A percentile compares a stretch with the other conserved stretches of the same genome.
Evolutionary conservation across 1,140 invertebrate species (phyloP).

Genomic region (Stegodyphus dumicola): DNA sequence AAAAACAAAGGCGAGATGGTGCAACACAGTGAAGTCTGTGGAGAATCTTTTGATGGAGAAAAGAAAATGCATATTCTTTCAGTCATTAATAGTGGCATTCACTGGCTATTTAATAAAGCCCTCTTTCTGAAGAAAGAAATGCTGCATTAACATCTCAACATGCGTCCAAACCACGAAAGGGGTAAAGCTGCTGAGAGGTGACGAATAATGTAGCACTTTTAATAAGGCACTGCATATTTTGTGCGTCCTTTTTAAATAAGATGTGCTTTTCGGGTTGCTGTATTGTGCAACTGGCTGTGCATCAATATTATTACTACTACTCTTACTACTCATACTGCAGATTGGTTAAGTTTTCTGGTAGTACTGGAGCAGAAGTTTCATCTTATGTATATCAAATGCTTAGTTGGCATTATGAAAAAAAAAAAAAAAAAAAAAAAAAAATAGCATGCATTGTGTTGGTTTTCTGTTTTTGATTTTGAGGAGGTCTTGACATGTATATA

Average conservation of each 20-base stretch:
- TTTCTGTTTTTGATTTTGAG: conserved; percentile 19
- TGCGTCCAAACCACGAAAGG: not conserved
- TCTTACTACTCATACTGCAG: conserved; percentile 26
- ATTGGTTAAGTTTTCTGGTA: conserved; percentile 23
- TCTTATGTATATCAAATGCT: conserved; percentile 21
- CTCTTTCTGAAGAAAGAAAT: conserved; percentile 5
- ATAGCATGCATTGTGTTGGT: conserved; percentile 11
- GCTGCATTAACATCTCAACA: conserved; percentile 14
- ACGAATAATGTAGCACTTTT: conserved; percentile 26
- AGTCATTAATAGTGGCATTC: conserved; percentile 37
- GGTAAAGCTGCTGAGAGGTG: not conserved
- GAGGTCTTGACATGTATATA: not conserved
- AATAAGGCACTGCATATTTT: conserved; percentile 47
- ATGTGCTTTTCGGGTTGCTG: conserved; percentile 32
- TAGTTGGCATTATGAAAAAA: not conserved
- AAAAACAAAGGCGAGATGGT: conserved; percentile 70
- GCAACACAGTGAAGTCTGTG: conserved; percentile 21
- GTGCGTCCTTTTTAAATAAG: conserved; percentile 19
- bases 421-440: not conserved
- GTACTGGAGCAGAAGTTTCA: conserved; percentile 10
- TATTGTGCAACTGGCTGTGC: conserved; percentile 29
- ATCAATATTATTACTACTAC: conserved; percentile 27
- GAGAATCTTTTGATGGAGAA: no score
- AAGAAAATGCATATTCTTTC: not conserved
- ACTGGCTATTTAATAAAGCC: not conserved